A percentile compares a stretch with the other conserved stretches of the same genome.
Conservation (phyloP, 1,140 invertebrate genomes). For the Drosophila burlai region DNA sequence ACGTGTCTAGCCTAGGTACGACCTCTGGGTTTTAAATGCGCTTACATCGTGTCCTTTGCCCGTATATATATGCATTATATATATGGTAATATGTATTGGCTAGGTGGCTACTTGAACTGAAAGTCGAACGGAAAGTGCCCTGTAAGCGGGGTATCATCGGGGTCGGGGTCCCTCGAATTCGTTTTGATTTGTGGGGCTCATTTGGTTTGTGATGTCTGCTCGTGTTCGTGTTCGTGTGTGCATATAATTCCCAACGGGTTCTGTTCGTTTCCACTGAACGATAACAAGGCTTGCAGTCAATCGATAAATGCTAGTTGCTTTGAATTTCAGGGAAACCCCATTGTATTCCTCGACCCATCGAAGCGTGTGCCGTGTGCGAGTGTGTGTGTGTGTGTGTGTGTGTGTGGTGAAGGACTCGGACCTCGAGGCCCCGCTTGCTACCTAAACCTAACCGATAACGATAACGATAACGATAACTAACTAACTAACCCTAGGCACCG, state of each 20-base stretch:
- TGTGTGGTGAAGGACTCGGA: constrained; percentile 20
- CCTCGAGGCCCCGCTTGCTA: constrained; percentile 52
- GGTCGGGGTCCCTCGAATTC: constrained; percentile 42
- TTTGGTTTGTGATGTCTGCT: constrained; percentile 44
- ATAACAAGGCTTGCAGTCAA: background rate
- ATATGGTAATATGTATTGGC: no score
- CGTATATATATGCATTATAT: background rate
- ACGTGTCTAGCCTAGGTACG: constrained; percentile 35
- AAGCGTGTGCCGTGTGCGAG: background rate
- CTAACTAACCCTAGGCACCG: constrained; percentile 4
- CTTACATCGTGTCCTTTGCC: constrained; percentile 42
- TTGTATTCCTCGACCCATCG: constrained; percentile 1
- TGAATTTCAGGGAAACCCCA: background rate
- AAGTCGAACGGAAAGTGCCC: constrained; percentile 31
- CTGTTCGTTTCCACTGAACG: background rate
- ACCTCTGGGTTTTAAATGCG: constrained; percentile 67
- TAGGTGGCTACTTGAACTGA: constrained; percentile 17
- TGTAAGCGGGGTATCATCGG: constrained; percentile 50
- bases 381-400: constrained; percentile 1
- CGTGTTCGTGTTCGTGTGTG: constrained; percentile 22
- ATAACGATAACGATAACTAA: constrained; percentile 16
- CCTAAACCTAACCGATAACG: background rate
- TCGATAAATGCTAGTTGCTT: constrained; percentile 3
- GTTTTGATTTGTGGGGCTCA: constrained; percentile 67
- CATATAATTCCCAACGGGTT: constrained; percentile 9